Base-by-base conservation (phyloP, 2,888 invertebrate species). In the Halocaridina rubra region DNA sequence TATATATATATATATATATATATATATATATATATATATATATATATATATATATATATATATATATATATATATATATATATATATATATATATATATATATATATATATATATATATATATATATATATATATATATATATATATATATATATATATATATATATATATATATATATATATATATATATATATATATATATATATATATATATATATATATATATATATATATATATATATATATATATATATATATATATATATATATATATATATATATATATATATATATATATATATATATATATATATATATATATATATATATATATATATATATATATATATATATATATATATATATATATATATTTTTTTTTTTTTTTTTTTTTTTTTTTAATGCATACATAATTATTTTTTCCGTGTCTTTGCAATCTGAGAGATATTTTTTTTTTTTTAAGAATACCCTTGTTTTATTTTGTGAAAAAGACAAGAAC, bases 101-200 rank as follows among this genome's bases (percentile, higher is more conserved):
- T 46, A 29, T 32, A 0, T 69, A 30, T 30, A 69, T 27, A 29
- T 69, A 27, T 69, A 69, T 10, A 69, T 69, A 69, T 69, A 13
- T 30, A 69, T 30, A 69, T 27, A 69, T 27, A 69, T 30, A 69
- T 1, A 75, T 75, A 75, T 53, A 19, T 75, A 53, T 33, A 75
- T 53, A 75, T 75, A 53, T 75, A 33, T 75, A 46, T 75, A 46
- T 75, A 46, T 75, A 53, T 75, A 24, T 75, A 19, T 33, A 24
- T 53, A 46, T 75, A 24, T 33, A 39, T 33, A 46, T 74, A 53
- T 19, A 24, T 39, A 75, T 53, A 16, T 75, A 24, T 1, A 2
- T 67, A 7, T 22, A 67, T 0, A 24, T 67, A 67, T 67, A 27
- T 67, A 27, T 67, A 27, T 67, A 67, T 3, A 24, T 27, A 27